Conservation (phyloP, 2,888 invertebrate genomes). For the Cheilosia variabilis region DNA sequence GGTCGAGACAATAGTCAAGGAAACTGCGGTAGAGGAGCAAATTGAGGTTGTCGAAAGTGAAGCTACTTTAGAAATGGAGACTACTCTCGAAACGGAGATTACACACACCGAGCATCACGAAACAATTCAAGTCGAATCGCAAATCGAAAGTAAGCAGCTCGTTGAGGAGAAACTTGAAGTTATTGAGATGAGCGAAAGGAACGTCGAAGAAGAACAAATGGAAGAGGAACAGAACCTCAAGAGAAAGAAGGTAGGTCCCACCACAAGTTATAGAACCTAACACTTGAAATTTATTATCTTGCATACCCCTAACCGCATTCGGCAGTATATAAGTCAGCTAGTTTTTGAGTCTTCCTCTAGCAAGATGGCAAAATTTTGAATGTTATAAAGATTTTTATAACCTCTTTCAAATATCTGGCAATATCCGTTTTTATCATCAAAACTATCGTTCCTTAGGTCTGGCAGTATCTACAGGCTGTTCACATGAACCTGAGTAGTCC, state of each 20-base stretch:
- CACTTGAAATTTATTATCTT: constrained; percentile 54
- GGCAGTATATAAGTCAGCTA: not conserved
- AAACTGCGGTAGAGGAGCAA: not conserved
- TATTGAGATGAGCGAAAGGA: constrained; percentile 76
- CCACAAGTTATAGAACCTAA: not conserved
- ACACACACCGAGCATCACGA: constrained; percentile 33
- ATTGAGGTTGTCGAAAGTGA: constrained; percentile 1
- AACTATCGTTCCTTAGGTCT: constrained; percentile 67
- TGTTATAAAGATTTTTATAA: constrained; percentile 15
- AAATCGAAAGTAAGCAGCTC: constrained; percentile 33
- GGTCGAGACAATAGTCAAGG: constrained; percentile 18
- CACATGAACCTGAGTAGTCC: constrained; percentile 68
- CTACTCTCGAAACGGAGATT: constrained; percentile 15
- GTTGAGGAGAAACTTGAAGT: constrained; percentile 45
- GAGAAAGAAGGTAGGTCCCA: constrained; percentile 81
- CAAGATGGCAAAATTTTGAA: constrained; percentile 52
- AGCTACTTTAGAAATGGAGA: constrained; percentile 9
- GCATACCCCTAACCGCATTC: constrained; percentile 9
- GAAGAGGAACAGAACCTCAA: constrained; percentile 81
- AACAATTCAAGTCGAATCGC: constrained; percentile 30
- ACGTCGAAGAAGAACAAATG: constrained; percentile 76
- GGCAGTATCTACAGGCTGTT: constrained; percentile 72
- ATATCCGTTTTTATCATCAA: constrained; percentile 46
- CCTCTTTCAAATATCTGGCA: constrained; percentile 5
- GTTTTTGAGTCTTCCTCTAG: not conserved